Conservation (phyloP, 1,140 invertebrate genomes). For the Pogonomyrmex californicus region DNA sequence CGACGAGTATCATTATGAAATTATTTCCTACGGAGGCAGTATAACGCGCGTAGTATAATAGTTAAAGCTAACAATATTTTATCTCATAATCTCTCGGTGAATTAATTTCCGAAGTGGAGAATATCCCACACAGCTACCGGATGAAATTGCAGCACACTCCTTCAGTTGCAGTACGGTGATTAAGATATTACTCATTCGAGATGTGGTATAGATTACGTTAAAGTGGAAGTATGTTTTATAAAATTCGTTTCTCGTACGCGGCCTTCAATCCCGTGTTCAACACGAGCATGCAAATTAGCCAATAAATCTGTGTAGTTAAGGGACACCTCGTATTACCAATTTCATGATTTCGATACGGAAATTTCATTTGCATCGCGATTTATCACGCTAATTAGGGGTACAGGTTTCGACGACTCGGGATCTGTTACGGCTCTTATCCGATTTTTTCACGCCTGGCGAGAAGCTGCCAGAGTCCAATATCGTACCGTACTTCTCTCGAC, state of each 20-base stretch:
- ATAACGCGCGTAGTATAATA: neutral
- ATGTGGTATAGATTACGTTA: neutral
- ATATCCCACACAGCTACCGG: neutral
- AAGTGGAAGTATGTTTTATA: neutral
- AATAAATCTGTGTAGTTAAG: slow-evolving; percentile 13
- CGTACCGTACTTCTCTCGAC: neutral
- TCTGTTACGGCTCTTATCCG: neutral
- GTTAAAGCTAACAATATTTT: neutral
- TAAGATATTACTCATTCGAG: slow-evolving; percentile 14
- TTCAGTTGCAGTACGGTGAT: neutral
- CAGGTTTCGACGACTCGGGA: neutral
- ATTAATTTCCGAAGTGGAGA: neutral
- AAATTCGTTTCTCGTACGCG: neutral
- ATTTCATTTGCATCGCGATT: slow-evolving; percentile 23
- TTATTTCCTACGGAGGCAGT: neutral
- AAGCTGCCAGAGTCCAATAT: neutral
- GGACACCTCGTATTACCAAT: neutral
- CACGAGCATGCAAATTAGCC: neutral
- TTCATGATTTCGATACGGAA: slow-evolving; percentile 18
- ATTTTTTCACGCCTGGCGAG: slow-evolving; percentile 29
- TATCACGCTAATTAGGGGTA: slow-evolving; percentile 24
- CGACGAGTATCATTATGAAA: slow-evolving; percentile 18
- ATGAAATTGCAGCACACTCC: neutral
- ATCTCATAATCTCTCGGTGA: neutral
- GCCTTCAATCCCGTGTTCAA: slow-evolving; percentile 2